A percentile compares a stretch with the other conserved stretches of the same genome.
Conservation (phyloP, 2,797 vertebrate genomes). For the Pelochelys cantorii region DNA sequence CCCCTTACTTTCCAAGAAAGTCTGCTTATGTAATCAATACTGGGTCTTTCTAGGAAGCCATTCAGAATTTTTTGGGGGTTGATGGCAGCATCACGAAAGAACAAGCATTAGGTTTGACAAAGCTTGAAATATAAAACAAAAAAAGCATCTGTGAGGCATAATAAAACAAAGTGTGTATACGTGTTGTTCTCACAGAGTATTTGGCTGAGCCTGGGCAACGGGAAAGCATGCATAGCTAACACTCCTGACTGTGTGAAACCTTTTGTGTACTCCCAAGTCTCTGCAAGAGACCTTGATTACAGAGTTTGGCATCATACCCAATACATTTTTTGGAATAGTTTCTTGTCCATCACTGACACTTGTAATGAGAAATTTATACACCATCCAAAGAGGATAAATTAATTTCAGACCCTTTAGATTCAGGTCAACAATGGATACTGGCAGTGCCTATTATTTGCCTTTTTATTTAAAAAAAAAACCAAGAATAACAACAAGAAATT, state of each 20-base stretch:
- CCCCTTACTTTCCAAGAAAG: slow-evolving; percentile 79
- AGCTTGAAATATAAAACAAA: slow-evolving; percentile 84
- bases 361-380: slow-evolving; percentile 93
- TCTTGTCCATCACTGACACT: slow-evolving; percentile 89
- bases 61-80: slow-evolving; percentile 3
- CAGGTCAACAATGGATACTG: slow-evolving; percentile 85
- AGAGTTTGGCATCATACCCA: slow-evolving; percentile 89
- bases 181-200: slow-evolving; percentile 85
- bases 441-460: slow-evolving; percentile 88
- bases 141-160: slow-evolving; percentile 82
- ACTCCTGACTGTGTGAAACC: slow-evolving; percentile 87
- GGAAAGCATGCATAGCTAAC: slow-evolving; percentile 96
- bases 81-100: slow-evolving; percentile 11
- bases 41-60: slow-evolving; percentile 75
- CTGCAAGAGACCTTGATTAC: slow-evolving; percentile 89
- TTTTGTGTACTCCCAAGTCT: slow-evolving; percentile 88
- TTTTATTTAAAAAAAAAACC: slow-evolving; percentile 81
- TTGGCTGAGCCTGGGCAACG: slow-evolving; percentile 91
- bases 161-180: slow-evolving; percentile 84
- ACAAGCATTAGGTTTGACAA: slow-evolving; percentile 75
- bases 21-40: slow-evolving; percentile 75
- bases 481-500: slow-evolving; percentile 48
- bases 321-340: slow-evolving; percentile 88
- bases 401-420: slow-evolving; percentile 93
- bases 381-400: slow-evolving; percentile 90